Evolutionary conservation across 2,888 invertebrate genomes (phyloP).

Genomic region (Leucania comma): DNA sequence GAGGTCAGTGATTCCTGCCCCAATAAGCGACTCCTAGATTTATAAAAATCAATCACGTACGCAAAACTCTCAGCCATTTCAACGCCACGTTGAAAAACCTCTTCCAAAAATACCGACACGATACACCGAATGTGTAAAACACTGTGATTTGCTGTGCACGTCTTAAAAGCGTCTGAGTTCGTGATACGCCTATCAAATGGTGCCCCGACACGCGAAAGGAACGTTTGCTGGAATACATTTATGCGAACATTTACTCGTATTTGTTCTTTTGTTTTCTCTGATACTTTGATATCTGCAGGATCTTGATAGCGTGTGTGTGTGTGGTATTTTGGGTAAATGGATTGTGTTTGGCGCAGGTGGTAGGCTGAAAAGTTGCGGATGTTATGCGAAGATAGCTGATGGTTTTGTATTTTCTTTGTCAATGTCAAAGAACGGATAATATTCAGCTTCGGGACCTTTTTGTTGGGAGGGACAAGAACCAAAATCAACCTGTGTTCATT

Average conservation of each 20-base stretch:
- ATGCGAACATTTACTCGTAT: constrained; percentile 53
- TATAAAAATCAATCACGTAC: constrained; percentile 8
- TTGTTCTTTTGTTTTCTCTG: constrained; percentile 63
- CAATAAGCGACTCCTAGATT: neutral
- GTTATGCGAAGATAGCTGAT: neutral
- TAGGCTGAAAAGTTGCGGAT: neutral
- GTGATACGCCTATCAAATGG: constrained; percentile 63
- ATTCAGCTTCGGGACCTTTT: neutral
- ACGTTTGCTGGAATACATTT: constrained; percentile 63
- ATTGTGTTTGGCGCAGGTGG: neutral
- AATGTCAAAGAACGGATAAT: neutral
- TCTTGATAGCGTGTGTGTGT: constrained; percentile 36
- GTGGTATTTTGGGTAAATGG: constrained; percentile 34
- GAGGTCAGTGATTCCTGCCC: neutral
- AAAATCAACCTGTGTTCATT: too few relatives aligned
- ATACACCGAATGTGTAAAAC: constrained; percentile 61
- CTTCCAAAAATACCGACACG: constrained; percentile 58
- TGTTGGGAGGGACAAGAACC: too few relatives aligned
- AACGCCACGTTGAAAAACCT: constrained; percentile 30
- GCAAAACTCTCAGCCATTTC: constrained; percentile 22
- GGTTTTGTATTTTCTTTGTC: neutral
- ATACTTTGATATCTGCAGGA: constrained; percentile 48
- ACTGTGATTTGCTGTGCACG: constrained; percentile 65
- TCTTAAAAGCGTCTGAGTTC: constrained; percentile 59
- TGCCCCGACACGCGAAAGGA: constrained; percentile 55